phyloP scores from a whole-genome alignment of 2,113 vertebrate genomes.

The Burhinus oedicnemus region DNA sequence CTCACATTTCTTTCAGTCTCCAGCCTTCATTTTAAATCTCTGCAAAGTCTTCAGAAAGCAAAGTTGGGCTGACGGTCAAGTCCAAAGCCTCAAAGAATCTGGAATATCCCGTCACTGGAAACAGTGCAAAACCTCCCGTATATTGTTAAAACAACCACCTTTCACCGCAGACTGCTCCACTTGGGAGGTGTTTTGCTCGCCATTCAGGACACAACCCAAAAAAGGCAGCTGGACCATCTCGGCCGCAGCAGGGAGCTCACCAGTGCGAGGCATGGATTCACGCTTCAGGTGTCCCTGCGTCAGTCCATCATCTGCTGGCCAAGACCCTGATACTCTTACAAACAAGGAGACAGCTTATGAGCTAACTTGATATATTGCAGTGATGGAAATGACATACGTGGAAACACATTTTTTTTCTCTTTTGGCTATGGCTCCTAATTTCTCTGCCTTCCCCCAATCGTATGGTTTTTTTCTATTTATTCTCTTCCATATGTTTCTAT shows the following conservation, averaged over 20 bases:
- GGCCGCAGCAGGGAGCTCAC: not conserved
- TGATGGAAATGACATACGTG: not conserved
- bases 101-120: not conserved
- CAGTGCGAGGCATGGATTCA: not conserved
- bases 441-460: not conserved
- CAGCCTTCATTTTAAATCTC: not conserved
- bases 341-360: not conserved
- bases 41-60: not conserved
- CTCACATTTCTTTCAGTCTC: not conserved
- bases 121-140: not conserved
- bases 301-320: not conserved
- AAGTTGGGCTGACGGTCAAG: not conserved
- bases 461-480: slow-evolving; percentile 25
- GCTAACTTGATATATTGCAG: not conserved
- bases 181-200: accelerated
- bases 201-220: not conserved
- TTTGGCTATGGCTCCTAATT: not conserved
- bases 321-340: not conserved
- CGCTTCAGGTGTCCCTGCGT: not conserved
- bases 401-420: not conserved
- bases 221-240: not conserved
- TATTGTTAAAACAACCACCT: not conserved
- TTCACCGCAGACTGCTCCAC: not conserved
- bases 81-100: not conserved
- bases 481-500: slow-evolving; percentile 42